These are phyloP conservation scores for Montipora foliosa DNA, from an alignment of 64 coral and sea anemone genomes.

Conservation along the genomic window DNA sequence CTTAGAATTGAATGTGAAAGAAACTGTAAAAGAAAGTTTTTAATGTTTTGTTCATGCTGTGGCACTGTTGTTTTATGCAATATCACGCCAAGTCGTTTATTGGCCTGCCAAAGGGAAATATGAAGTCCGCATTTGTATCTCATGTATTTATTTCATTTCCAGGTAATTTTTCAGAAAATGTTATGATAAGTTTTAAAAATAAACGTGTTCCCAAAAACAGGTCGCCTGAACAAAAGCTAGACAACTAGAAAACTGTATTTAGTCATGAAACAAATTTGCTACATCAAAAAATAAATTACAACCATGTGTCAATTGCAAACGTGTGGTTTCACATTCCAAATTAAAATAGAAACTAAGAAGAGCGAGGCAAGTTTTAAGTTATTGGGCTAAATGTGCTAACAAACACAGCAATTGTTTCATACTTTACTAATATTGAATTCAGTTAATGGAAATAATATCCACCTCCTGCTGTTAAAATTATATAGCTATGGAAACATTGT, in stretches of 20 bases:
- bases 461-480: not conserved
- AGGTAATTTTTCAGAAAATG: not conserved
- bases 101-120: not conserved
- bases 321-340: not conserved
- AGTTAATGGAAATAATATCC: not conserved
- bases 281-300: not conserved
- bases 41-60: not conserved
- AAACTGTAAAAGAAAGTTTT: not conserved
- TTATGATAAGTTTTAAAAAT: not conserved
- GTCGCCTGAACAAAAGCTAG: not conserved
- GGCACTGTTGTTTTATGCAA: not conserved
- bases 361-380: not conserved
- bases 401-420: not conserved
- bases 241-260: not conserved
- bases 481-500: not conserved
- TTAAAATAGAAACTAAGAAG: not conserved
- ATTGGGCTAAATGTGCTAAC: not conserved
- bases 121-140: slow-evolving; percentile 30
- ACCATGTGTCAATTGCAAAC: not conserved
- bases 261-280: not conserved
- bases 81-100: not conserved
- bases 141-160: not conserved
- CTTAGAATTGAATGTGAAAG: not conserved
- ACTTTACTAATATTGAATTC: slow-evolving; percentile 8
- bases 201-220: not conserved